Evolutionary conservation across 2,888 invertebrate genomes (phyloP).

Genomic region (Capitulum mitella): DNA sequence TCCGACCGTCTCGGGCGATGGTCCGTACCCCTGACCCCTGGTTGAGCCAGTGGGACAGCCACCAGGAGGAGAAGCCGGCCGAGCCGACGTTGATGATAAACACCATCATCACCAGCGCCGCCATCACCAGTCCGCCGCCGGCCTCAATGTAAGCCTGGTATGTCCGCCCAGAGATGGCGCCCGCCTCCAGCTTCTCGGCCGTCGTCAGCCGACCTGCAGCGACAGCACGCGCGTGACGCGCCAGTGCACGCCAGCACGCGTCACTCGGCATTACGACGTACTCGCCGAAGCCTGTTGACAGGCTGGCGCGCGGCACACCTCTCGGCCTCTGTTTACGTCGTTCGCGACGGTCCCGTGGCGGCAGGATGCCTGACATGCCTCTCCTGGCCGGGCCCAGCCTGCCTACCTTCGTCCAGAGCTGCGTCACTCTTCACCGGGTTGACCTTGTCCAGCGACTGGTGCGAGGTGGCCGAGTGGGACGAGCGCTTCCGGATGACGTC

Average conservation of each 20-base stretch:
- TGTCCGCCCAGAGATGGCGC: slow-evolving; percentile 44
- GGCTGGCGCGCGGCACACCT: neutral
- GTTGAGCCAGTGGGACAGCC: slow-evolving; percentile 54
- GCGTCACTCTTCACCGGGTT: neutral
- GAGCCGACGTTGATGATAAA: slow-evolving; percentile 50
- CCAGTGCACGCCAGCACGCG: no score
- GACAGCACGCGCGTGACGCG: no score
- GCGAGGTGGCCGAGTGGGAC: neutral
- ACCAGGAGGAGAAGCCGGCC: slow-evolving; percentile 53
- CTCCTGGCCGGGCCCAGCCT: neutral
- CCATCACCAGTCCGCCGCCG: slow-evolving; percentile 48
- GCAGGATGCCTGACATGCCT: neutral
- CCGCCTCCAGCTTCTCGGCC: slow-evolving; percentile 43
- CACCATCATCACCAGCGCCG: slow-evolving; percentile 44
- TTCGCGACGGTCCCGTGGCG: neutral
- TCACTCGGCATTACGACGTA: no score
- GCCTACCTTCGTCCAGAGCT: neutral
- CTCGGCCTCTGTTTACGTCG: neutral
- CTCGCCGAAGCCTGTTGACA: no score
- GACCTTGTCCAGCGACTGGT: slow-evolving; percentile 1
- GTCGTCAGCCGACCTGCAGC: slow-evolving; percentile 40
- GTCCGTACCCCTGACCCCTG: slow-evolving; percentile 45
- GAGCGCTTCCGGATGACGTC: neutral
- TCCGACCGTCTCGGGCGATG: no score
- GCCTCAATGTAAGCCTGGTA: slow-evolving; percentile 50